phyloP scores from a whole-genome alignment of 2,888 invertebrate genomes.

The Plebejus argus region DNA sequence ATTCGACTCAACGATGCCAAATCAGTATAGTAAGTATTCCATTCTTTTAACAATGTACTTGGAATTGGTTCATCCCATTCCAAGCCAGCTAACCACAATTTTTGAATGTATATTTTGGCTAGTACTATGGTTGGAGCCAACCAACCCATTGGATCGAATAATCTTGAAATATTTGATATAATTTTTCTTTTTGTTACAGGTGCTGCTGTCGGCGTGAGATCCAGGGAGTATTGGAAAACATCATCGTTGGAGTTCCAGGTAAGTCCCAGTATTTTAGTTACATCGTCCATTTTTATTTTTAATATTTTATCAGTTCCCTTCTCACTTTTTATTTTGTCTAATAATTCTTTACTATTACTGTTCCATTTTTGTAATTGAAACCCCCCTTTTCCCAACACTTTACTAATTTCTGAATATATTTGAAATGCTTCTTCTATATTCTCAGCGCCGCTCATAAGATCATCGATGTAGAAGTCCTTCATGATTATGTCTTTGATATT shows the following conservation, averaged over 20 bases:
- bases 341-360: conserved; percentile 25
- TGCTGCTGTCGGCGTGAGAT: neutral
- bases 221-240: conserved; percentile 42
- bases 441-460: conserved; percentile 29
- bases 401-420: conserved; percentile 28
- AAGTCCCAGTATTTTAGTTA: conserved; percentile 44
- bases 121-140: conserved; percentile 41
- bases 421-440: conserved; percentile 8
- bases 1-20: conserved; percentile 25
- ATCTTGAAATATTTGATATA: conserved; percentile 43
- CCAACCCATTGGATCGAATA: conserved; percentile 48
- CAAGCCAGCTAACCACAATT: neutral
- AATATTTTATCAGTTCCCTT: neutral
- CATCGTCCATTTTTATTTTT: conserved; percentile 17
- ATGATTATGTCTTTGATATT: neutral
- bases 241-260: conserved; percentile 43
- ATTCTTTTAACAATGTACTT: neutral
- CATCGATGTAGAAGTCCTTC: conserved; percentile 34
- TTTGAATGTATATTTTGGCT: conserved; percentile 25
- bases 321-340: neutral
- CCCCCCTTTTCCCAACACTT: conserved; percentile 14
- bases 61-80: conserved; percentile 8
- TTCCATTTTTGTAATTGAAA: conserved; percentile 37
- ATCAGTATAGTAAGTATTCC: neutral
- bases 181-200: conserved; percentile 43